Percentiles rank a stretch among this genome's conserved stretches.
Conservation (phyloP, 1,140 invertebrate genomes). For the Eurosta solidaginis region DNA sequence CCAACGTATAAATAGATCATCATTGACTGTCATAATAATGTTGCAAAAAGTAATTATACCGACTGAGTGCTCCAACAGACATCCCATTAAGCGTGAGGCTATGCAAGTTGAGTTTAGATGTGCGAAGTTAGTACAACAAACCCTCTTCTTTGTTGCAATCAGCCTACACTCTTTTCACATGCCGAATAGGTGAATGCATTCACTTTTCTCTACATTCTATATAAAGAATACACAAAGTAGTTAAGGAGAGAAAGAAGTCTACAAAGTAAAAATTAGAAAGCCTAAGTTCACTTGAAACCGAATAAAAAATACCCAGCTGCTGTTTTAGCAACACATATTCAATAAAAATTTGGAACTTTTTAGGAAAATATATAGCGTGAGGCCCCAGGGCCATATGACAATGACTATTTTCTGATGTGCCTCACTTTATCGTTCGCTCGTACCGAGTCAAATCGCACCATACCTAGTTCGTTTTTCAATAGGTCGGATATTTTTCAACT, state of each 20-base stretch:
- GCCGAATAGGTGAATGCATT: background rate
- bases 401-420: no score
- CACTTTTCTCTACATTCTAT: background rate
- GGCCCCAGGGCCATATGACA: no score
- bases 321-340: no score
- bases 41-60: conserved; percentile 30
- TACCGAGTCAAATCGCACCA: no score
- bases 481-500: no score
- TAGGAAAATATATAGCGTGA: no score
- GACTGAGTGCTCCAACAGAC: conserved; percentile 21
- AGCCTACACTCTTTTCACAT: background rate
- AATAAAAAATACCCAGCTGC: no score
- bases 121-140: background rate
- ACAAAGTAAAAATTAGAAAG: no score
- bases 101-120: conserved; percentile 3
- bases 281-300: no score
- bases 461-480: no score
- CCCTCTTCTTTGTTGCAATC: background rate
- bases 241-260: background rate
- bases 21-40: conserved; percentile 23
- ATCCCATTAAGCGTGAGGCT: conserved; percentile 14
- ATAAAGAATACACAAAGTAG: background rate
- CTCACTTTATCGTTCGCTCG: no score
- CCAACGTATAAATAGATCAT: conserved; percentile 21
- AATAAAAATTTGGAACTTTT: no score